Evolutionary conservation across 1,140 invertebrate genomes (phyloP).

Genomic region (Probaryconus sp.): DNA sequence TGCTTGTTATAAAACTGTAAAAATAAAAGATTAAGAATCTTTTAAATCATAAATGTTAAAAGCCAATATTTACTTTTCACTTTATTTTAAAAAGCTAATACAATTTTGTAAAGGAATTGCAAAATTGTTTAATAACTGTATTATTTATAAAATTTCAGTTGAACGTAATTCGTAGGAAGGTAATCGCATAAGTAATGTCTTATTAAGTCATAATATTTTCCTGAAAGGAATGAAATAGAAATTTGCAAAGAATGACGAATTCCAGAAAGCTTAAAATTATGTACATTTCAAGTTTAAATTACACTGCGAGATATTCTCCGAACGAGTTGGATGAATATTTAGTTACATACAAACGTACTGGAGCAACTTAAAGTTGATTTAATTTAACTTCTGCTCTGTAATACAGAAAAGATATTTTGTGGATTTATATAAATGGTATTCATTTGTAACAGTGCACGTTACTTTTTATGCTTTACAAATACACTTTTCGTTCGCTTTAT

Average conservation of each 20-base stretch:
- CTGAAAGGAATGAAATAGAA: conserved; percentile 13
- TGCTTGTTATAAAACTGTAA: too few species aligned
- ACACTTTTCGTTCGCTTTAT: too few species aligned
- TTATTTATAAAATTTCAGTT: too few species aligned
- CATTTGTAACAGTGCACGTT: conserved; percentile 6
- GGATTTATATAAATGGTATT: conserved; percentile 43
- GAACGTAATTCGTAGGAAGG: too few species aligned
- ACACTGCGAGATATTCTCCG: conserved; percentile 50
- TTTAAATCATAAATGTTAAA: too few species aligned
- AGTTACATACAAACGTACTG: conserved; percentile 56
- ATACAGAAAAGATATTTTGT: conserved; percentile 56
- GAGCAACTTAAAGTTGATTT: conserved; percentile 56
- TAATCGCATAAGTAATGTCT: too few species aligned
- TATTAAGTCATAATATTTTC: too few species aligned
- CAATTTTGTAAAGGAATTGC: too few species aligned
- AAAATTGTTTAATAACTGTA: too few species aligned
- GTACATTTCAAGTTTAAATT: conserved; percentile 57
- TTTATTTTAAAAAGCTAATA: too few species aligned
- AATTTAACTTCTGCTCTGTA: conserved; percentile 56
- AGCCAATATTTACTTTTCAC: too few species aligned
- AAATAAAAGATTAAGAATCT: too few species aligned
- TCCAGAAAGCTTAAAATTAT: conserved; percentile 42
- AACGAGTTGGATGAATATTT: conserved; percentile 58
- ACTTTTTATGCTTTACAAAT: conserved; percentile 2
- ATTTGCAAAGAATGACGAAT: conserved; percentile 33